Evolutionary conservation across 2,888 invertebrate genomes (phyloP).

Genomic region (Geophilus truncorum): DNA sequence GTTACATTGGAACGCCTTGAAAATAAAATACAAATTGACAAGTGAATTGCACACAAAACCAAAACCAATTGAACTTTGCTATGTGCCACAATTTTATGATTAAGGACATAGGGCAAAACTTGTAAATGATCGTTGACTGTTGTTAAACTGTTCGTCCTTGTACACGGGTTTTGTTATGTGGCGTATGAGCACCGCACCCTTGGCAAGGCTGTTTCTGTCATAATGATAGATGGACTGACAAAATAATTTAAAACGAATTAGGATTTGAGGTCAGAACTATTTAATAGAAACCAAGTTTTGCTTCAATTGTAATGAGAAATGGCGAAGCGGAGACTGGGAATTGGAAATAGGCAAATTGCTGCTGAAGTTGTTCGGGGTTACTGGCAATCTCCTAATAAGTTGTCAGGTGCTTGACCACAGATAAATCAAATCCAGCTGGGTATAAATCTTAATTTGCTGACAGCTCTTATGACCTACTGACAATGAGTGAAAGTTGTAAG

Average conservation of each 20-base stretch:
- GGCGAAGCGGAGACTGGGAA: neutral
- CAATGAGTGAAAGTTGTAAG: neutral
- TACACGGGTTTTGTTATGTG: neutral
- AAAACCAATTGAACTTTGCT: too few relatives aligned
- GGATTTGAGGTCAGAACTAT: neutral
- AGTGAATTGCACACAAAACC: neutral
- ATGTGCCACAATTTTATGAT: too few relatives aligned
- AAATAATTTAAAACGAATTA: conserved; percentile 10
- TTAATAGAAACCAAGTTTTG: neutral
- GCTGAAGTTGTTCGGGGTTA: neutral
- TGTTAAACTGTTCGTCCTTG: neutral
- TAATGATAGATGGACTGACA: neutral
- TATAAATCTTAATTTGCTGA: neutral
- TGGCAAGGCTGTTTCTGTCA: conserved; percentile 9
- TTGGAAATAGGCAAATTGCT: neutral
- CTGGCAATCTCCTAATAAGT: neutral
- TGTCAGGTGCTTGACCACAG: neutral
- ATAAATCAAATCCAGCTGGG: neutral
- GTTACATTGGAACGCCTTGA: neutral
- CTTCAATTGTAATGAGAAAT: neutral
- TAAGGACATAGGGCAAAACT: neutral
- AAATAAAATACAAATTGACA: neutral
- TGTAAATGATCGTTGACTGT: neutral
- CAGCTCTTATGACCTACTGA: neutral
- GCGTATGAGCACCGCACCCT: conserved; percentile 13